These are phyloP conservation scores for Sebastes nivosus DNA, from an alignment of 2,797 vertebrate genomes.

Conservation along the genomic window DNA sequence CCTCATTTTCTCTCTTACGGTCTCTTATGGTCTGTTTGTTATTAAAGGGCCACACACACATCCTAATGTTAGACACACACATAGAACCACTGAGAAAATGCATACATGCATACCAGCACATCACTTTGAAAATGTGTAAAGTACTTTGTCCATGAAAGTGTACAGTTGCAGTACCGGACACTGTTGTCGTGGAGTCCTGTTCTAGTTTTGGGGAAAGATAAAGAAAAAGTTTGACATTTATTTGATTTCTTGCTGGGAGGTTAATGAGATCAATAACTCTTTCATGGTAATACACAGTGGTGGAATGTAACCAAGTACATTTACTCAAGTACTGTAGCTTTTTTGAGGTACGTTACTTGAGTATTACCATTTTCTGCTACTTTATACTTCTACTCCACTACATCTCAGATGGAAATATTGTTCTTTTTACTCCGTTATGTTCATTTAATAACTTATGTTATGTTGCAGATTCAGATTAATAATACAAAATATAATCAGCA, in stretches of 20 bases:
- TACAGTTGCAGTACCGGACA: not conserved
- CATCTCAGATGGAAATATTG: too few relatives aligned
- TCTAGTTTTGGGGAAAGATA: not conserved
- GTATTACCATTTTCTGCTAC: too few relatives aligned
- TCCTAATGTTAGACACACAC: not conserved
- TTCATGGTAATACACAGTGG: too few relatives aligned
- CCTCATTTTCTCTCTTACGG: not conserved
- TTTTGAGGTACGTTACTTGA: too few relatives aligned
- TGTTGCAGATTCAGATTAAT: too few relatives aligned
- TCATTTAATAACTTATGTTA: too few relatives aligned
- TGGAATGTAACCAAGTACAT: too few relatives aligned
- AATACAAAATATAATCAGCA: too few relatives aligned
- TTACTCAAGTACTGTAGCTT: too few relatives aligned
- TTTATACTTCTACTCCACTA: too few relatives aligned
- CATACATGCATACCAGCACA: too few relatives aligned
- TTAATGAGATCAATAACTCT: not conserved
- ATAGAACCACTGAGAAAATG: not conserved
- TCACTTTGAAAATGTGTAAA: not conserved
- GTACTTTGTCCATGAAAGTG: not conserved
- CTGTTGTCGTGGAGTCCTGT: not conserved
- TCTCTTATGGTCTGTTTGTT: not conserved
- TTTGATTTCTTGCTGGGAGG: not conserved
- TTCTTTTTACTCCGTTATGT: too few relatives aligned
- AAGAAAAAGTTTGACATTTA: not conserved
- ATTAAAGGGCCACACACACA: slow-evolving; percentile 21